These are phyloP conservation scores for Tichodroma muraria DNA, from an alignment of 2,113 vertebrate genomes.

Conservation along the genomic window DNA sequence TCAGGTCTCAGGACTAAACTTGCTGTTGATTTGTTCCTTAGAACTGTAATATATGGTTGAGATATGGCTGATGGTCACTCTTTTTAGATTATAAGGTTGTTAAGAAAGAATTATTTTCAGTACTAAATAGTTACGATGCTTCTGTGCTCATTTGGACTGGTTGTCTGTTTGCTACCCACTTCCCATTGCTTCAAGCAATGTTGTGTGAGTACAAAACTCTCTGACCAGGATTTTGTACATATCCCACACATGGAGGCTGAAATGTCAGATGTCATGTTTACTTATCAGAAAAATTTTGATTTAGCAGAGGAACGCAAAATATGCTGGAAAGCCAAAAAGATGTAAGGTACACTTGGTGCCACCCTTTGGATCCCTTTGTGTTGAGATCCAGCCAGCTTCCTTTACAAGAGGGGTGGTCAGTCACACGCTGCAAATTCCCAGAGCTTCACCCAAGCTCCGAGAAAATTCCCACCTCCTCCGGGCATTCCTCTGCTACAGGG, in stretches of 20 bases:
- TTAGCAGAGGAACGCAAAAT: neutral
- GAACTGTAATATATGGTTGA: neutral
- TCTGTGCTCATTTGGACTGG: neutral
- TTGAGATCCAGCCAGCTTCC: neutral
- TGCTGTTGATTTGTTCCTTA: neutral
- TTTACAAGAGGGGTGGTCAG: neutral
- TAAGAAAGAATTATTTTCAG: neutral
- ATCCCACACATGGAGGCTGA: neutral
- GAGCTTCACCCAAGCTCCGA: neutral
- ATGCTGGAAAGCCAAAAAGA: neutral
- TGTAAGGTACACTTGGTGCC: neutral
- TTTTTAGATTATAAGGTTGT: neutral
- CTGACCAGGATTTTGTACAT: neutral
- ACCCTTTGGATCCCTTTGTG: neutral
- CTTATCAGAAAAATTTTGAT: neutral
- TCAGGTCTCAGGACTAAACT: neutral
- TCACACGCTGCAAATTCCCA: neutral
- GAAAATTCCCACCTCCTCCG: too few species aligned
- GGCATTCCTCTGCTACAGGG: neutral
- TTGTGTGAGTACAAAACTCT: neutral
- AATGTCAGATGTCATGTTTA: neutral
- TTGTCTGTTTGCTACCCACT: neutral
- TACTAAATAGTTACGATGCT: neutral
- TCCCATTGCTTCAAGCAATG: neutral
- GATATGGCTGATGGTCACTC: neutral